These are phyloP conservation scores for Carassius auratus DNA, from an alignment of 2,113 vertebrate genomes.

Conservation along the genomic window DNA sequence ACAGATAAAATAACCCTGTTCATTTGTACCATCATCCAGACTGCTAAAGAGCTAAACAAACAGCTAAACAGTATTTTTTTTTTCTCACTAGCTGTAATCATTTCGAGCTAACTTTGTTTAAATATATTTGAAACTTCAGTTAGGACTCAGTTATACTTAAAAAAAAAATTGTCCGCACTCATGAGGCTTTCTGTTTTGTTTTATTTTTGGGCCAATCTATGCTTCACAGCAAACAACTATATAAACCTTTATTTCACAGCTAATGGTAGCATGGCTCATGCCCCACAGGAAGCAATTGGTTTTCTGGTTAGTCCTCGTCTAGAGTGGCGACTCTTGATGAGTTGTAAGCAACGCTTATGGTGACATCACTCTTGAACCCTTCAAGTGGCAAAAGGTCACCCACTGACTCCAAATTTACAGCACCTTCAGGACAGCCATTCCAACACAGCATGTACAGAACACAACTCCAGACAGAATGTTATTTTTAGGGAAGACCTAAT, in stretches of 20 bases:
- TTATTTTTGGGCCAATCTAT: not conserved
- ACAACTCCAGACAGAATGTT: slow-evolving; percentile 50
- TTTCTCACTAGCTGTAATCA: not conserved
- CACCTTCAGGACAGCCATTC: slow-evolving; percentile 53
- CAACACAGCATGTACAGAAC: slow-evolving; percentile 45
- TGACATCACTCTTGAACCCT: slow-evolving; percentile 50
- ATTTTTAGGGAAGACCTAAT: slow-evolving; percentile 51
- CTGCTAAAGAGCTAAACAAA: not conserved
- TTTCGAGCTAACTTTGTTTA: not conserved
- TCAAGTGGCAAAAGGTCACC: slow-evolving; percentile 60
- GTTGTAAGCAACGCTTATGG: slow-evolving; percentile 43
- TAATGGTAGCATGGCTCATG: not conserved
- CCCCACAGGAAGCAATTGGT: slow-evolving; percentile 5
- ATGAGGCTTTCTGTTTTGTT: slow-evolving; percentile 2
- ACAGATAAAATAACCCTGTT: not conserved
- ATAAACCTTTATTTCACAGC: slow-evolving; percentile 25
- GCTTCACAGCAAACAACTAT: not conserved
- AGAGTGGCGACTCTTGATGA: not conserved
- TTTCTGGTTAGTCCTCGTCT: slow-evolving; percentile 7
- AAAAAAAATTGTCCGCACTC: not conserved
- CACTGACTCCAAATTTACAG: slow-evolving; percentile 60
- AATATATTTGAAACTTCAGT: not conserved
- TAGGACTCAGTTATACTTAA: not conserved
- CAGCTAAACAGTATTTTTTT: not conserved
- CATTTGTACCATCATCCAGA: not conserved